Base-by-base conservation (phyloP, 1,140 invertebrate genomes). In the Heliconius hermathena region DNA sequence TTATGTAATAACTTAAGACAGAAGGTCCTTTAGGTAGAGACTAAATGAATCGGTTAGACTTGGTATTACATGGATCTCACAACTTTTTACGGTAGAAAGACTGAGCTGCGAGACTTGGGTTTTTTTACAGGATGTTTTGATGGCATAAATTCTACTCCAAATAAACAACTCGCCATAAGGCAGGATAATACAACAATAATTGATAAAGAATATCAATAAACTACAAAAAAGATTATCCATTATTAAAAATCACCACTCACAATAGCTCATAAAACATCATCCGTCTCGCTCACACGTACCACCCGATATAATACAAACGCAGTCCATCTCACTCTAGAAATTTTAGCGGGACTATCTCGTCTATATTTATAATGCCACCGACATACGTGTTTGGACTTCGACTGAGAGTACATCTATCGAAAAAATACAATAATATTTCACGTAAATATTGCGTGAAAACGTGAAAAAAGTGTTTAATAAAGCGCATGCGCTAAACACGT, bases 281-380 rank as follows among this genome's bases (percentile, higher is more conserved):
- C 71, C 11, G 8, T 73, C 46, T 73, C 29, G 18, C 70, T 74
- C 74, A 75, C 75, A 54, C 20, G 20, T 46, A 20, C 57, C 26
- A 57, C 11, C 9, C 16, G 66, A 13, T 49, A 54, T n/a, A 20
- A 75, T 66, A 49, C 46, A 60, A 79, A 38, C n/a, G 54, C 36
- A 54, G 20, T 78, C 52, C 60, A 20, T 84, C 80, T 71, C 78
- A 73, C n/a, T 85, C 83, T 74, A 57, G 79, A 36, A 71, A 70
- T 66, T 70, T 79, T 71, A 81, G 77, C 81, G 79, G 81, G 79
- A 81, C 81, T 77, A 82, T 84, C 82, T 82, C 83, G 81, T 85
- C 86, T 89, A 88, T 89, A 88, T 89, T 88, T 88, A 75, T 84
- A 76, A 76, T 66, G 74, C 36, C 70, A 71, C 60, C 49, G 52